Conservation (phyloP, 1,140 invertebrate genomes). For the Bicyclus anynana region DNA sequence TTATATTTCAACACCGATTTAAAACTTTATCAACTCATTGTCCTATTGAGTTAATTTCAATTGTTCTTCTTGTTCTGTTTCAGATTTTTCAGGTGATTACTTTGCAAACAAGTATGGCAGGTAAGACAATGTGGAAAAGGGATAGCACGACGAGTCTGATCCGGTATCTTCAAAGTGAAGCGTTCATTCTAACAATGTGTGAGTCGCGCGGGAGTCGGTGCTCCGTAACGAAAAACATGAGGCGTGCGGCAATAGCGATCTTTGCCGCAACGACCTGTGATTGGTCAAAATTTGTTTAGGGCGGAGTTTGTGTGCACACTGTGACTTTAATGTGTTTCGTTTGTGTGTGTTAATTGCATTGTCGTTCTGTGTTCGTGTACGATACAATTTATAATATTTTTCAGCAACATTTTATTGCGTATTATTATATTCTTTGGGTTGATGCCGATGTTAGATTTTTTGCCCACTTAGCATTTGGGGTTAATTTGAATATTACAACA, state of each 20-base stretch:
- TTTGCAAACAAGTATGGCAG: constrained; percentile 7
- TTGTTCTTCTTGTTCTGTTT: not conserved
- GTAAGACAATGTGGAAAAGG: constrained; percentile 43
- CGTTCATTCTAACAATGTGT: constrained; percentile 70
- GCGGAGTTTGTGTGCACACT: constrained; percentile 68
- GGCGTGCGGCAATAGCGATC: constrained; percentile 71
- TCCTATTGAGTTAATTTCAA: not conserved
- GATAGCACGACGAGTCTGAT: constrained; percentile 52
- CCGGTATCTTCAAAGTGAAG: constrained; percentile 68
- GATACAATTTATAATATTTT: constrained; percentile 62
- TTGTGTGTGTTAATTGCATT: constrained; percentile 74
- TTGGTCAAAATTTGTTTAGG: constrained; percentile 68
- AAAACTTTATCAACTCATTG: constrained; percentile 3
- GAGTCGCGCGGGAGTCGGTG: constrained; percentile 74
- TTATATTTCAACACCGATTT: constrained; percentile 15
- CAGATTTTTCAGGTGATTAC: constrained; percentile 2
- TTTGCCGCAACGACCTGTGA: constrained; percentile 54
- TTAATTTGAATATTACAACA: constrained; percentile 15
- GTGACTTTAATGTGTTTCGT: constrained; percentile 41
- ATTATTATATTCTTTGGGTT: constrained; percentile 21
- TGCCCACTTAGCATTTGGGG: constrained; percentile 11
- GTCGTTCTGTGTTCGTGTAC: constrained; percentile 61
- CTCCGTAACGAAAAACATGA: constrained; percentile 71
- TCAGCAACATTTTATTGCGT: constrained; percentile 45
- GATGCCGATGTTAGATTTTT: constrained; percentile 10